Evolutionary conservation across 2,797 vertebrate species (phyloP), one percentile per base, ranked within the genome.

Genomic region (Rhodeus uyekii): DNA sequence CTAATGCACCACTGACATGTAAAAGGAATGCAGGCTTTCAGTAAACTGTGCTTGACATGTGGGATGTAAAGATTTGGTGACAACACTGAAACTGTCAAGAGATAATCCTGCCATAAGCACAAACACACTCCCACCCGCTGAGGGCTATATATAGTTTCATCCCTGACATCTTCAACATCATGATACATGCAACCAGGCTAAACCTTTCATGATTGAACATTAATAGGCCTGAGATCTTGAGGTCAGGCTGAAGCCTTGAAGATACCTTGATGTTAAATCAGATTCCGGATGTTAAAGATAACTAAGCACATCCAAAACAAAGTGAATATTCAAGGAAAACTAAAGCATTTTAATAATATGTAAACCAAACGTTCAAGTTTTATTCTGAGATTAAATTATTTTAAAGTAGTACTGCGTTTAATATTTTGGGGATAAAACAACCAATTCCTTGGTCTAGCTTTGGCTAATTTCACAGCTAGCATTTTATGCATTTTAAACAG

Each of bases 51-150:
- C 55, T 38, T 48, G 72, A 76, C 48, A 80, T 77, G 84, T 64
- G 24, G 64, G 48, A 76, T 86, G 71, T 83, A 61, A 50, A 65
- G 71, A 61, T 80, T 65, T 53, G 44, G 50, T 58, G 48, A 78
- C 61, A 81, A 61, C 24, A 71, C 73, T 81, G 60, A 82, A 78
- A 68, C 55, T 74, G 69, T 82, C 32, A 67, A 60, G 34, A 27
- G 75, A 82, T 78, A 73, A 82, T 78, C 84, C 80, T 73, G 46
- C 74, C 48, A 81, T 44, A 71, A 61, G 14, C 73, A 65, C 82
- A 76, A 46, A 78, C 68, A 78, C 67, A 78, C 74, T 65, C 67
- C 80, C n/a, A 67, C 48, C 39, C 0, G 34, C 42, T 24, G n/a
- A 71, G 42, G 38, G 78, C 44, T 84, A 71, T 76, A 80, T 39